phyloP scores from a whole-genome alignment of 1,140 invertebrate genomes.

The Aradophagus sp. region DNA sequence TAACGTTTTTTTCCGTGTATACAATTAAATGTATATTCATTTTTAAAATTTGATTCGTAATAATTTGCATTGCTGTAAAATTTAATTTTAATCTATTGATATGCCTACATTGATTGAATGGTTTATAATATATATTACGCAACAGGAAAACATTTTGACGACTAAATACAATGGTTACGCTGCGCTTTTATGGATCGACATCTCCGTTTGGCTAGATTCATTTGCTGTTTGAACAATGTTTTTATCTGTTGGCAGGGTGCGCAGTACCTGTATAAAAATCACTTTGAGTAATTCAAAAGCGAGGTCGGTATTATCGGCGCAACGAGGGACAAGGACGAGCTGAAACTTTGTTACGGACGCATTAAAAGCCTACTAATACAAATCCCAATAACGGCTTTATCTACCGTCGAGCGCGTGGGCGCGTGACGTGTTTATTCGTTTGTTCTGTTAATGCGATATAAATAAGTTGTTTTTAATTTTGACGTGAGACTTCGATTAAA shows the following conservation, averaged over 20 bases:
- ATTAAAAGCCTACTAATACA: conserved; percentile 65
- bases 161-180: conserved; percentile 38
- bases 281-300: conserved; percentile 58
- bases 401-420: conserved; percentile 12
- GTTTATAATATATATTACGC: no score
- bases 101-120: no score
- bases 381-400: conserved; percentile 66
- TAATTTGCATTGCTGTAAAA: no score
- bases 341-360: conserved; percentile 71
- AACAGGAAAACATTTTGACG: conserved; percentile 43
- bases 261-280: conserved; percentile 31
- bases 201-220: conserved; percentile 27
- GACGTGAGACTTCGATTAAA: no score
- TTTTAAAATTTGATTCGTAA: no score
- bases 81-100: no score
- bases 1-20: no score
- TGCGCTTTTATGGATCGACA: conserved; percentile 40
- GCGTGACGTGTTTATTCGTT: conserved; percentile 22
- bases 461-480: no score
- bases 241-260: conserved; percentile 26
- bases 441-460: no score
- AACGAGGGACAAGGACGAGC: conserved; percentile 53
- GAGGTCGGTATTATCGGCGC: conserved; percentile 66
- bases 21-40: no score
- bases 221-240: conserved; percentile 28